Evolutionary conservation across 2,113 vertebrate species (phyloP).

Genomic region (Melanotaenia duboulayi): DNA sequence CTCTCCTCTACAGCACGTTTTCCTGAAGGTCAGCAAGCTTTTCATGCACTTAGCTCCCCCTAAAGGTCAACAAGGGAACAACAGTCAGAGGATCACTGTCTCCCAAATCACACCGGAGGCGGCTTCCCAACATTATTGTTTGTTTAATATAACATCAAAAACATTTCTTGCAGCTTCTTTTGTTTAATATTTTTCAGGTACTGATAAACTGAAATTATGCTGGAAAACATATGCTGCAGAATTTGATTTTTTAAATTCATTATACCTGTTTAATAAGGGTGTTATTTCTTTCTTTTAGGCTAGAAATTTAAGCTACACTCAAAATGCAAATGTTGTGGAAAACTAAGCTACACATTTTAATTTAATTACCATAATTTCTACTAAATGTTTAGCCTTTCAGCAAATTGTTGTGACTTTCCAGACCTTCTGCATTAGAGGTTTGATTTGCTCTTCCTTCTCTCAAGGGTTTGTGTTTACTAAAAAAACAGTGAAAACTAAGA

Average conservation of each 20-base stretch:
- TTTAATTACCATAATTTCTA: too few species aligned
- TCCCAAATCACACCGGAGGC: neutral
- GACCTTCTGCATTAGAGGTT: neutral
- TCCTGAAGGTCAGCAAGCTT: constrained; percentile 36
- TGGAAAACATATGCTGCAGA: neutral
- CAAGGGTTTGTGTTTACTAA: too few species aligned
- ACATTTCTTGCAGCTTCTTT: neutral
- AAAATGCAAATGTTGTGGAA: neutral
- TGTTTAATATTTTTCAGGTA: neutral
- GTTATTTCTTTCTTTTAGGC: neutral
- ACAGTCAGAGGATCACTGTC: neutral
- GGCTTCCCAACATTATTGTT: neutral
- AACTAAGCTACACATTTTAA: neutral
- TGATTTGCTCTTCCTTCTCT: too few species aligned
- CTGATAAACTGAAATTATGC: neutral
- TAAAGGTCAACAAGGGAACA: constrained; percentile 35
- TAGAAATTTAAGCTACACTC: neutral
- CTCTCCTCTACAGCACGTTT: constrained; percentile 4
- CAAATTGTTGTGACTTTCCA: neutral
- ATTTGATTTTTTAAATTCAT: too few species aligned
- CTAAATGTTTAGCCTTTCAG: neutral
- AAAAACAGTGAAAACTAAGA: too few species aligned
- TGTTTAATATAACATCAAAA: too few species aligned
- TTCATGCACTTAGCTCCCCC: constrained; percentile 61
- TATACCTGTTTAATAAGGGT: too few species aligned